phyloP scores from a whole-genome alignment of 1,140 invertebrate genomes.

The Maniola jurtina region DNA sequence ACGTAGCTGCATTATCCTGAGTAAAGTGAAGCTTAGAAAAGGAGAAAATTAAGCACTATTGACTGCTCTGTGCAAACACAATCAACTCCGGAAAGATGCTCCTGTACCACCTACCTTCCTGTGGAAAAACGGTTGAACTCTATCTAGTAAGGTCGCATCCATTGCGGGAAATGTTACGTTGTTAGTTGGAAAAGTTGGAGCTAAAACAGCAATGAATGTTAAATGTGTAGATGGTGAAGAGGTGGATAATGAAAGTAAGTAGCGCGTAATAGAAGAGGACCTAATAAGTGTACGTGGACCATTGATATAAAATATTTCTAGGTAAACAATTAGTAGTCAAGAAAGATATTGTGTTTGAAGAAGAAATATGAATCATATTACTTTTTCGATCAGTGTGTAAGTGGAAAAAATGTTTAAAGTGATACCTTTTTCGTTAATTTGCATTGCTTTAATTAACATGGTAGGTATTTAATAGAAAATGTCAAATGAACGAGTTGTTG shows the following conservation, averaged over 20 bases:
- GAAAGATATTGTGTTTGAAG: no score
- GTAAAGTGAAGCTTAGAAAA: constrained; percentile 43
- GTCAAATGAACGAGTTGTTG: no score
- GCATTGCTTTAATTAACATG: no score
- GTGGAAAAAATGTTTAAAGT: no score
- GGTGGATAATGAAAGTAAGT: constrained; percentile 1
- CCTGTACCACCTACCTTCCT: constrained; percentile 29
- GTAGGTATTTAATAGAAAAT: no score
- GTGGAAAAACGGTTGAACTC: background rate
- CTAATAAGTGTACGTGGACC: constrained; percentile 27
- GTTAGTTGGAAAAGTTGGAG: background rate
- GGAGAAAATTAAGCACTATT: constrained; percentile 61
- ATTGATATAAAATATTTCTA: background rate
- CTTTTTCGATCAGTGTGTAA: no score
- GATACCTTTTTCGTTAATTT: no score
- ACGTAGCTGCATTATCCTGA: constrained; percentile 21
- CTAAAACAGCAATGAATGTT: constrained; percentile 32
- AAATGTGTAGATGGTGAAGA: background rate
- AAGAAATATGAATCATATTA: no score
- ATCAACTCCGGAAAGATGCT: constrained; percentile 53
- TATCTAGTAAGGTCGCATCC: constrained; percentile 11
- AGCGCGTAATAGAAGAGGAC: constrained; percentile 7
- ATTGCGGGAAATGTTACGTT: constrained; percentile 23
- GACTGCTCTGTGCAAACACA: constrained; percentile 60
- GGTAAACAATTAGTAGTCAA: no score